phyloP scores from a whole-genome alignment of 2,113 vertebrate species.

The Hipposideros armiger region DNA sequence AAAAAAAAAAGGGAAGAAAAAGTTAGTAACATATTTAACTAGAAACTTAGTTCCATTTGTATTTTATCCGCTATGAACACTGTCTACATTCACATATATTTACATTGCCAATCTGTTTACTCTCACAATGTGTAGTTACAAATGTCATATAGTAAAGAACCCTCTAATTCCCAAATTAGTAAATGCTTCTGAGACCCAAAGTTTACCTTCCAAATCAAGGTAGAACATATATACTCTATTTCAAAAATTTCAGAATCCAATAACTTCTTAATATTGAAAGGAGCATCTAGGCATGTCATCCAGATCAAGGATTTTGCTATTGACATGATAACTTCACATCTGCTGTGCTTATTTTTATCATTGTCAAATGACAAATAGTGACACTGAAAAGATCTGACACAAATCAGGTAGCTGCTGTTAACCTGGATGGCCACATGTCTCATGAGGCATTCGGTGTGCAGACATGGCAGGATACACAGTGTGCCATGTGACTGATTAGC shows the following conservation, averaged over 20 bases:
- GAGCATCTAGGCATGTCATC: background rate
- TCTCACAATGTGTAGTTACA: background rate
- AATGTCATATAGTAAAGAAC: background rate
- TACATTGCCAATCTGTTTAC: slow-evolving; percentile 37
- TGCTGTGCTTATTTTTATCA: slow-evolving; percentile 42
- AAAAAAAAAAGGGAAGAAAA: background rate
- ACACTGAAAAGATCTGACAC: slow-evolving; percentile 69
- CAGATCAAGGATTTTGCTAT: background rate
- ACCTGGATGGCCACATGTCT: slow-evolving; percentile 46
- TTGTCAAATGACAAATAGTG: slow-evolving; percentile 61
- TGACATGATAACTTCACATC: slow-evolving; percentile 19
- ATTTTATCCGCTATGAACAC: background rate
- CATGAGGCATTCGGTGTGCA: background rate
- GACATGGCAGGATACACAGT: background rate
- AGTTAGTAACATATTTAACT: background rate
- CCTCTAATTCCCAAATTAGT: background rate
- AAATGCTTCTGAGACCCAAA: background rate
- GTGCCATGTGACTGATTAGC: background rate
- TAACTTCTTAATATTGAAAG: background rate
- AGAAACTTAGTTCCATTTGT: background rate
- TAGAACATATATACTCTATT: background rate
- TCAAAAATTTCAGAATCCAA: background rate
- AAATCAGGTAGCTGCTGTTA: slow-evolving; percentile 62
- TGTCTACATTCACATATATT: background rate
- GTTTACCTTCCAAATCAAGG: background rate